Base-by-base conservation (phyloP, 2,797 vertebrate genomes). In the Xenentodon cancila region DNA sequence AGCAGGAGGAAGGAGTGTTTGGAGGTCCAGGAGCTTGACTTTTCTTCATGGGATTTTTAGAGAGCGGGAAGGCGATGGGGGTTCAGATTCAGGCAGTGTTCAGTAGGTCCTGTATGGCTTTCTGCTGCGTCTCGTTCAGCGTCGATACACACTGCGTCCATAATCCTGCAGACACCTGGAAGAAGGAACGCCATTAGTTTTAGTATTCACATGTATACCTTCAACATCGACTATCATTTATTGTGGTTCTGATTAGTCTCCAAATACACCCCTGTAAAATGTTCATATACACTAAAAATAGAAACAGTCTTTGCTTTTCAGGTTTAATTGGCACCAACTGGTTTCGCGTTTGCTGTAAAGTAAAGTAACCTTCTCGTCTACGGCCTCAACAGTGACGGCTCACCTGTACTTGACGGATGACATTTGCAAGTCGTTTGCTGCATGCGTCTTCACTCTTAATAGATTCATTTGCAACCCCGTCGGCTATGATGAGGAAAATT, bases 391-490 rank as follows among this genome's bases (percentile, higher is more conserved):
- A 1, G 18, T 7, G 3, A 6, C 3, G 1, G 5, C 80, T 76
- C 62, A 98, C 98, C 95, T 98, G 97, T 69, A 99, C 97, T 95
- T 99, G 97, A 77, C 96, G 96, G 88, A 99, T 94, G 59, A 99
- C 97, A 3, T 97, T 97, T 19, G 97, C 96, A 90, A 99, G 75
- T 55, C 97, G 90, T 82, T 97, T 97, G 91, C 95, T 97, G 92
- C 97, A 99, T 0, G 94, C 91, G 48, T 98, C 97, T 85, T 97
- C 97, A 0, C 93, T 94, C 86, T 98, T 99, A 57, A 99, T 92
- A 0, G 97, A 97, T 84, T 99, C 98, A 0, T 95, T 96, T 12
- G 95, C 94, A 22, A 98, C 94, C 3, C 97, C 96, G n/a, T 99
- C 96, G 0, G 98, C 97, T 64, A 99, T 99, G 85, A 99, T 98